Base-by-base conservation (phyloP, 2,888 invertebrate species). In the Notodonta dromedarius region DNA sequence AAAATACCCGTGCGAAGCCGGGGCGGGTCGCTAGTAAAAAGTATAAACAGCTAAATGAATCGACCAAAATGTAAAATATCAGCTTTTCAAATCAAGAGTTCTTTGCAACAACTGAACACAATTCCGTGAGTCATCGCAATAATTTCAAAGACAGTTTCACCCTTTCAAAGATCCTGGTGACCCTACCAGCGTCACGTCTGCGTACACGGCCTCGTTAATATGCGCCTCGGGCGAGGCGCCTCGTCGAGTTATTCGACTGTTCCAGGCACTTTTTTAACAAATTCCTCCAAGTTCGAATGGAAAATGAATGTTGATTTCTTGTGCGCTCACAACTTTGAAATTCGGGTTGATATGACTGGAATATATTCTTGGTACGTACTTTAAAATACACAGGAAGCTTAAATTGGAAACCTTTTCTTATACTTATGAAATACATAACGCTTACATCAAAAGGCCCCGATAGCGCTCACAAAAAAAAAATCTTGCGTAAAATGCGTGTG, bases 251-350 rank as follows among this genome's bases (percentile, higher is more conserved):
- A 78, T 80, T 79, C 75, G 77, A 69, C 78, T 77, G 77, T 78
- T 77, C 78, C 73, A 71, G 77, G 74, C 77, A 80, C 77, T 83
- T 85, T 74, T 84, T 83, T 82, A 81, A 80, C 79, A 80, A 85
- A 82, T 82, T 80, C 66, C 72, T 67, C 65, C 67, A 78, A 77
- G 66, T 77, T 70, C 55, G 58, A 68, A 76, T 71, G 71, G 67
- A 66, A 78, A 78, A 78, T 76, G 73, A 77, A 77, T 77, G 77
- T 71, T 76, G 73, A 77, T 71, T 74, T 71, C 73, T 74, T 73
- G 67, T 60, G 70, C 70, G 59, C 65, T 67, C 66, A 24, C 66
- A 59, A 67, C 40, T 74, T 67, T 67, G 67, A 71, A 70, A 65
- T 68, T 73, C 59, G 70, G 74, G 74, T 76, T 73, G 63, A 60